Evolutionary conservation across 1,140 invertebrate species (phyloP).

Genomic region (Phenacoccus solenopsis): DNA sequence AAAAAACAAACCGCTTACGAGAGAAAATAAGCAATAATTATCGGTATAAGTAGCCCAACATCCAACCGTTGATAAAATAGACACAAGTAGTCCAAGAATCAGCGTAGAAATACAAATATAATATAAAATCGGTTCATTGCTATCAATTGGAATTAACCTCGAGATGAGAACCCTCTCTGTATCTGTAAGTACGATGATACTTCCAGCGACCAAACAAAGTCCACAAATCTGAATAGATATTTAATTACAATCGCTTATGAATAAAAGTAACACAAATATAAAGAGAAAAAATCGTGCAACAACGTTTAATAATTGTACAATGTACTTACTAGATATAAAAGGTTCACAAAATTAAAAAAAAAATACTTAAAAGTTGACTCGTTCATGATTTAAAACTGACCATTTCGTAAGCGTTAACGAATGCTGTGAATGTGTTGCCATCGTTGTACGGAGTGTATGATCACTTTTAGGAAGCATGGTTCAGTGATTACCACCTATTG

Average conservation of each 20-base stretch:
- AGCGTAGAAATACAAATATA: conserved; percentile 53
- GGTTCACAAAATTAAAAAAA: background rate
- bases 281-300: background rate
- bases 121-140: conserved; percentile 60
- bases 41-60: conserved; percentile 64
- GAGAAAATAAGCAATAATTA: conserved; percentile 40
- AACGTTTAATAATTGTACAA: background rate
- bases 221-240: conserved; percentile 28
- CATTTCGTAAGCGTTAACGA: background rate
- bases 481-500: conserved; percentile 11
- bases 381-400: background rate
- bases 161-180: conserved; percentile 28
- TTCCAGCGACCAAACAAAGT: conserved; percentile 27
- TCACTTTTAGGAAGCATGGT: conserved; percentile 6
- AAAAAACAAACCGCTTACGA: background rate
- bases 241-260: background rate
- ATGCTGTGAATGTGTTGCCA: background rate
- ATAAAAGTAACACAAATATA: conserved; percentile 20
- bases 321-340: conserved; percentile 5
- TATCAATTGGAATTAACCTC: conserved; percentile 39
- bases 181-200: conserved; percentile 29
- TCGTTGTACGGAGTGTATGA: background rate
- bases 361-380: background rate
- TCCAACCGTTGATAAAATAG: conserved; percentile 51
- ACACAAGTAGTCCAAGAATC: conserved; percentile 48